Base-by-base conservation (phyloP, 1,140 invertebrate genomes). In the Epicauta chinensis region DNA sequence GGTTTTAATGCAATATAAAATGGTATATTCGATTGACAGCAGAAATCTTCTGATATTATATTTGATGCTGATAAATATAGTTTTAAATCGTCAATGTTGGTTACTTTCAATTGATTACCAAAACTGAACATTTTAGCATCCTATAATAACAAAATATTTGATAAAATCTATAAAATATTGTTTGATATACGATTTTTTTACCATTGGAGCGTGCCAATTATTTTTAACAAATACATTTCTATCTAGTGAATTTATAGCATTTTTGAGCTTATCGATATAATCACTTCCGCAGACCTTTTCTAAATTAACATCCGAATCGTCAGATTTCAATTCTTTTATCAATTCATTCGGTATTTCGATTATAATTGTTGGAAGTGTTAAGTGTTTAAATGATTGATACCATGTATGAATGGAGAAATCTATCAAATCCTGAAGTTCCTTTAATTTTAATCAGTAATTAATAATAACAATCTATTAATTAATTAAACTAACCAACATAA, bases 91-190 rank as follows among this genome's bases (percentile, higher is more conserved):
- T 62, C 56, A 12, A 67, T 50, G 56, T 55, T 63, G 3, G 53
- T 50, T n/a, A 64, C 64, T 52, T 61, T 65, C 30, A 69, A 59
- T 12, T 48, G 50, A 38, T 67, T 59, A 13, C 64, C 62, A 42
- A 67, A 59, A 60, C 64, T 66, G 38, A 67, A 63, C 49, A 66
- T 60, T 61, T 60, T 64, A 12, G 67, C 65, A 57, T 69, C 67
- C 55, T 60, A 35, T 36, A 51, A 56, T 12, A 7, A 34, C n/a
- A 12, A 34, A 35, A 31, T 30, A 13, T 11, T 10, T 14, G 29
- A 7, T n/a, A 15, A 40, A 48, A 48, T 15, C 2, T 29, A 12
- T 13, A 3, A 11, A 34, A 50, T n/a, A n/a, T 30, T 30, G 2
- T 34, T 34, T 34, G 12, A n/a, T 34, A 9, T n/a, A n/a, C n/a